A percentile compares a stretch with the other conserved stretches of the same genome.
Conservation (phyloP, 2,797 vertebrate species). For the Acanthiza pusilla region DNA sequence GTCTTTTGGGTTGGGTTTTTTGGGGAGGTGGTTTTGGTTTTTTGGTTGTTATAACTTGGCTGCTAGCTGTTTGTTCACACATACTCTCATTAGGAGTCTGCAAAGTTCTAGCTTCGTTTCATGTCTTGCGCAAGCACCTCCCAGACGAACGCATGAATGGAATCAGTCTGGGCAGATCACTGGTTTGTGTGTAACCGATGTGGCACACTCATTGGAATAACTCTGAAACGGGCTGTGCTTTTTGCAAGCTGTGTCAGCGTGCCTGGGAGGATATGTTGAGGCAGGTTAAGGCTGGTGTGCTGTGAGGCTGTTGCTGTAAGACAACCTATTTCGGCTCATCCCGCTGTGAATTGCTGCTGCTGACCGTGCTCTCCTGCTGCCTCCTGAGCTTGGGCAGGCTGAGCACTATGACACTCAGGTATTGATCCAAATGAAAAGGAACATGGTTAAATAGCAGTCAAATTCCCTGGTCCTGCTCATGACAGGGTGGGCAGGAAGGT, state of each 20-base stretch:
- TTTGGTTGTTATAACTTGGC: neutral
- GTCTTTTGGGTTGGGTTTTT: neutral
- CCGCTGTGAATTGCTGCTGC: rapidly evolving
- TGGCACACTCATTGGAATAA: rapidly evolving
- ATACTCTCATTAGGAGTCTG: neutral
- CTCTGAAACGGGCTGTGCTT: neutral
- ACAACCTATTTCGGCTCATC: neutral
- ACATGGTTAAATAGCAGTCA: neutral
- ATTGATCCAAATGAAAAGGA: neutral
- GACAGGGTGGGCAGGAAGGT: neutral
- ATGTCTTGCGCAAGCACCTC: neutral
- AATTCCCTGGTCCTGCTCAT: neutral
- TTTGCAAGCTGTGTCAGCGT: neutral
- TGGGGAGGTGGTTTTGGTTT: neutral
- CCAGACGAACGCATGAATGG: neutral
- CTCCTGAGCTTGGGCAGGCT: neutral
- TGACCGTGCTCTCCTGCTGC: neutral
- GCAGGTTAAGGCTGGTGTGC: neutral
- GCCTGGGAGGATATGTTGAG: neutral
- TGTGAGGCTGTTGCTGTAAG: neutral
- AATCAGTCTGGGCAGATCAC: neutral
- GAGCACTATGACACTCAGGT: neutral
- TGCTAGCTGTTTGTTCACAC: neutral
- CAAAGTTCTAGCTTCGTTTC: neutral
- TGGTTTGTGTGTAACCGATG: neutral